A percentile compares a stretch with the other conserved stretches of the same genome.
Conservation (phyloP, 2,888 invertebrate species). For the Octonoba sinensis region DNA sequence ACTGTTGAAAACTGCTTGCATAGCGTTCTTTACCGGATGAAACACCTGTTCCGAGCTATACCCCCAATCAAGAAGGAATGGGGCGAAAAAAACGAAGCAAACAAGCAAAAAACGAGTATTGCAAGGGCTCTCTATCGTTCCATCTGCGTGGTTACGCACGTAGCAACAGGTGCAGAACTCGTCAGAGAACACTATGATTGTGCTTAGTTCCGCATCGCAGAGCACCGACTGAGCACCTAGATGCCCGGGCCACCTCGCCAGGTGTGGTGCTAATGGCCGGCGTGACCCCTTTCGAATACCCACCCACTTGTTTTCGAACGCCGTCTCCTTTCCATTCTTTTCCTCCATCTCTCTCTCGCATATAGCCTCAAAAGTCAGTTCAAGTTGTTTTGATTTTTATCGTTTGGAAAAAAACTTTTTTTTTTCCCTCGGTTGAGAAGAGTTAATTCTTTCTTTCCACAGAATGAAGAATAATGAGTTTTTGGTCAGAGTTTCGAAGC, state of each 20-base stretch:
- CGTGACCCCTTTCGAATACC: slow-evolving; percentile 44
- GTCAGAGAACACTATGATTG: slow-evolving; percentile 28
- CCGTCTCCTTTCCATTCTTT: not conserved
- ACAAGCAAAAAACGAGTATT: slow-evolving; percentile 3
- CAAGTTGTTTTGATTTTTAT: slow-evolving; percentile 17
- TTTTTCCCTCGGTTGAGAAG: not conserved
- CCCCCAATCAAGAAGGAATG: slow-evolving; percentile 17
- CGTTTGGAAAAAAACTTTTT: slow-evolving; percentile 4
- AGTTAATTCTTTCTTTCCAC: not conserved
- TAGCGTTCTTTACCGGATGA: slow-evolving; percentile 27
- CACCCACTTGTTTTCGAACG: slow-evolving; percentile 13
- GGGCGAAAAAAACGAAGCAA: not conserved
- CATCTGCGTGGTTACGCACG: slow-evolving; percentile 20
- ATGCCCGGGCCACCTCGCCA: slow-evolving; percentile 36
- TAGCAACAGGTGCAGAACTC: slow-evolving; percentile 37
- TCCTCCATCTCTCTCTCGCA: not conserved
- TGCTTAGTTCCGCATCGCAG: slow-evolving; percentile 52
- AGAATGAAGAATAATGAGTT: not conserved
- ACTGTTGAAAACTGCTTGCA: not conserved
- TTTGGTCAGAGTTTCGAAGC: too few relatives aligned
- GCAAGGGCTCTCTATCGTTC: slow-evolving; percentile 30
- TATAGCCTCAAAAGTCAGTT: not conserved
- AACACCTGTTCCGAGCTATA: slow-evolving; percentile 51
- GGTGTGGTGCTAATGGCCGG: slow-evolving; percentile 59
- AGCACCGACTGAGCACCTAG: slow-evolving; percentile 18